These are phyloP conservation scores for Hydropotes inermis DNA, from an alignment of 2,113 vertebrate species.

Conservation along the genomic window DNA sequence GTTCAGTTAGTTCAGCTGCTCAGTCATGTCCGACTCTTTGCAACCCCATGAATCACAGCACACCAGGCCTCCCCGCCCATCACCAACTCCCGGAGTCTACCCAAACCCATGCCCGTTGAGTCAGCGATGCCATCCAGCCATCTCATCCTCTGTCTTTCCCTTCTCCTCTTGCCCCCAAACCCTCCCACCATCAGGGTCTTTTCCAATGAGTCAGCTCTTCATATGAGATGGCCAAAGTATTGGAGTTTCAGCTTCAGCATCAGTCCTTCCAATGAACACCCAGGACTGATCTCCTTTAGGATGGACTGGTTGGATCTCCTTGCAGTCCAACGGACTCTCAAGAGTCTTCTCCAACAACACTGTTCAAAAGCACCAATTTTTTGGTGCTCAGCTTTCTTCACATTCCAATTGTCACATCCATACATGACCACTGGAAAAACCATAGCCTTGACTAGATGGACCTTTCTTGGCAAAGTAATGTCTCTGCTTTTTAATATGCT, in stretches of 20 bases:
- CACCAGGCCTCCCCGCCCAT: too few species aligned
- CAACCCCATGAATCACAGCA: too few species aligned
- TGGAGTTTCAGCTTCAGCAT: neutral
- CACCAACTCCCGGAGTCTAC: too few species aligned
- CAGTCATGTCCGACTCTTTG: too few species aligned
- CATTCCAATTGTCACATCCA: neutral
- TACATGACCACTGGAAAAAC: neutral
- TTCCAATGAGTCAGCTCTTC: neutral
- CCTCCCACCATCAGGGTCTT: neutral
- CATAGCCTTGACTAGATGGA: neutral
- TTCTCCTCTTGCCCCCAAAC: too few species aligned
- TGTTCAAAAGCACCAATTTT: neutral
- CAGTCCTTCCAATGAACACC: neutral
- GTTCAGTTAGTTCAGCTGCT: too few species aligned
- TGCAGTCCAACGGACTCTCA: neutral
- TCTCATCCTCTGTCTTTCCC: too few species aligned
- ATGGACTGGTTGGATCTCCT: neutral
- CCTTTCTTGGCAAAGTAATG: neutral
- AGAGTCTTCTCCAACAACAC: neutral
- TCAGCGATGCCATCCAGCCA: too few species aligned
- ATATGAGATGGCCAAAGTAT: neutral
- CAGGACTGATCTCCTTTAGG: neutral
- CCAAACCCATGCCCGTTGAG: too few species aligned
- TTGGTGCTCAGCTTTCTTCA: fast-evolving
- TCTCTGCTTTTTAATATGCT: neutral